Conservation (phyloP, 2,797 vertebrate genomes). For the Anguilla anguilla region DNA sequence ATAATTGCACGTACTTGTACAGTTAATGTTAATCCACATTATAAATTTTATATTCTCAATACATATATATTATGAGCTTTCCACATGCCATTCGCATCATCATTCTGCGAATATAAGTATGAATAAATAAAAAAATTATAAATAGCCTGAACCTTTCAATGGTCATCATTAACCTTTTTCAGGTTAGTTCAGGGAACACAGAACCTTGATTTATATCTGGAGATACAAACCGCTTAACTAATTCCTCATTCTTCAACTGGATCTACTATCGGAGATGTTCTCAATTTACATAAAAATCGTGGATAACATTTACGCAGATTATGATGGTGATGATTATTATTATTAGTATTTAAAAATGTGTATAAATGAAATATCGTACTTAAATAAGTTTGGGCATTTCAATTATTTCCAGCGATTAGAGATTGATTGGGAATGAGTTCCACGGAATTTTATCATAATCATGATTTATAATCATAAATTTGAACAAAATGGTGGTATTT, state of each 20-base stretch:
- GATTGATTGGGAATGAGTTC: not conserved
- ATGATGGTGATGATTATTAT: constrained; percentile 22
- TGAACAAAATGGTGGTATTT: not conserved
- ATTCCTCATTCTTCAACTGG: not conserved
- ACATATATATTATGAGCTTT: not conserved
- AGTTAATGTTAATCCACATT: not conserved
- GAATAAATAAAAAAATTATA: not conserved
- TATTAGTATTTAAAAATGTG: constrained; percentile 19
- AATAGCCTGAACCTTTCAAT: not conserved
- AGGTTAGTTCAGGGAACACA: not conserved
- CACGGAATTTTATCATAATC: not conserved
- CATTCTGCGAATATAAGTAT: not conserved
- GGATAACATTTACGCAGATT: not conserved
- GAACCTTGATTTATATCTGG: not conserved
- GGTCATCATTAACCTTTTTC: not conserved
- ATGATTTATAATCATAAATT: not conserved
- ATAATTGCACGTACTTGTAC: too few relatives aligned
- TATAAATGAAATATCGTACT: not conserved
- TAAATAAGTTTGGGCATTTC: not conserved
- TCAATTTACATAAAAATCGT: not conserved
- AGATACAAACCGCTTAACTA: not conserved
- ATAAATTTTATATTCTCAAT: not conserved
- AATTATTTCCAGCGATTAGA: not conserved
- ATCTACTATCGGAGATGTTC: not conserved
- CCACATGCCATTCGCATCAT: not conserved